Percentiles rank a stretch among this genome's conserved stretches.
These are phyloP conservation scores for Drosophila mayri DNA, from an alignment of 1,140 invertebrate species.

Conservation along the genomic window DNA sequence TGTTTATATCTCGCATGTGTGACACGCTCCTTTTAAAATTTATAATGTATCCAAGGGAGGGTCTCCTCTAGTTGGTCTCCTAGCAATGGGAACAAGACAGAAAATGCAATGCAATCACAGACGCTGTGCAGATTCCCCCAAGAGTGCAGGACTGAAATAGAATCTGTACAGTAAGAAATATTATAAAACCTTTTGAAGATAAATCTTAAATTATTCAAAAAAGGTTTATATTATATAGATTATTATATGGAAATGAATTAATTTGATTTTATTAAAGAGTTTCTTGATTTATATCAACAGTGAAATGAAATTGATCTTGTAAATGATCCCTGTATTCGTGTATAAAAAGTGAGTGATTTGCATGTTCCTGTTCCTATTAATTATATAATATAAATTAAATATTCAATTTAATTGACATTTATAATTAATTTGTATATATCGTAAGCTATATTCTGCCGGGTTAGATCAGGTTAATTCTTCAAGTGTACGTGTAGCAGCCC, in stretches of 20 bases:
- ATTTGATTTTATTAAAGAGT: too few relatives aligned
- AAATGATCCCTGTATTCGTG: too few relatives aligned
- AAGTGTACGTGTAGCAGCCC: slow-evolving; percentile 7
- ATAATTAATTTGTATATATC: not conserved
- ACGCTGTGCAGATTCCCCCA: slow-evolving; percentile 70
- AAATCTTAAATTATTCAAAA: not conserved
- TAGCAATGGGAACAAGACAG: slow-evolving; percentile 47
- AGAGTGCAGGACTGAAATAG: slow-evolving; percentile 43
- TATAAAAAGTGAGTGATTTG: too few relatives aligned
- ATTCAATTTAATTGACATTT: not conserved
- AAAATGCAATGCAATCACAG: slow-evolving; percentile 82
- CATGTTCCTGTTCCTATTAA: not conserved
- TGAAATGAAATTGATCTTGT: too few relatives aligned
- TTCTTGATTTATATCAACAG: too few relatives aligned
- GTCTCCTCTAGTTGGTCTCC: slow-evolving; percentile 41
- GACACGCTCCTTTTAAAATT: slow-evolving; percentile 77
- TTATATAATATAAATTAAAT: not conserved
- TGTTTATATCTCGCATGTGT: slow-evolving; percentile 63
- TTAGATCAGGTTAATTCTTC: not conserved
- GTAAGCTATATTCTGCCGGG: not conserved
- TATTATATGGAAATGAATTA: not conserved
- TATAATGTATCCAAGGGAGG: slow-evolving; percentile 69
- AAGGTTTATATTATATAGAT: too few relatives aligned
- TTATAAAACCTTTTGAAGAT: not conserved
- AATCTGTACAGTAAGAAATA: slow-evolving; percentile 16